These are phyloP conservation scores for Branchellion lobata DNA, from an alignment of 2,888 invertebrate species.

Conservation along the genomic window DNA sequence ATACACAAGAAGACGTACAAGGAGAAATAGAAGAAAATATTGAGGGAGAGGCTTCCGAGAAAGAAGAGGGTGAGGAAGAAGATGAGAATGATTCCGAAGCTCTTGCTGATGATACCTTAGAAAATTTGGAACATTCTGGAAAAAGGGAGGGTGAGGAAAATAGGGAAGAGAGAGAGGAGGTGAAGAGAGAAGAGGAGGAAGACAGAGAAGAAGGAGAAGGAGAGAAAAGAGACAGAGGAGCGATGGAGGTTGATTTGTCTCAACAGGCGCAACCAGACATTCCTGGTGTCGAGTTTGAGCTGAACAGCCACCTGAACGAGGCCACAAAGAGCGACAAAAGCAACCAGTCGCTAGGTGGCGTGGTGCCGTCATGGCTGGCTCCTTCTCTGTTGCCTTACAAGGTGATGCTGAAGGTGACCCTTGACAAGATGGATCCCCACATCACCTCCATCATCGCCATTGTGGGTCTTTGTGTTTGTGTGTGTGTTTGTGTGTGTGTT, in stretches of 20 bases:
- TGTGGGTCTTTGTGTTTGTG: neutral
- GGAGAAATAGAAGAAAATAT: too few species aligned
- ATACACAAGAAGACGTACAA: too few species aligned
- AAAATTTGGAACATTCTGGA: neutral
- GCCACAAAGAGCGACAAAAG: too few species aligned
- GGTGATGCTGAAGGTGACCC: neutral
- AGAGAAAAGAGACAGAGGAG: neutral
- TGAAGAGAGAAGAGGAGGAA: constrained; percentile 7
- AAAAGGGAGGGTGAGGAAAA: neutral
- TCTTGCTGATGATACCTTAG: neutral
- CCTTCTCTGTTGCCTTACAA: constrained; percentile 9
- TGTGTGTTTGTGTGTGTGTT: neutral
- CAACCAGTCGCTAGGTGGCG: neutral
- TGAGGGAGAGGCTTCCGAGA: too few species aligned
- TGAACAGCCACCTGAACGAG: neutral
- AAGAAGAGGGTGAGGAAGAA: too few species aligned
- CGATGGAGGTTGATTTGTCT: too few species aligned
- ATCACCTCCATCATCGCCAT: neutral
- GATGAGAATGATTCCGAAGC: neutral
- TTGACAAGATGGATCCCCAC: constrained; percentile 19
- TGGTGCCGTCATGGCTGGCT: neutral
- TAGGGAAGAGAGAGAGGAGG: neutral
- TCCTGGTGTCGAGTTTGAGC: neutral
- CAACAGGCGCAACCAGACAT: neutral
- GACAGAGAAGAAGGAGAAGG: constrained; percentile 10